Conservation (phyloP, 1,140 invertebrate species). For the Chionoecetes opilio region DNA sequence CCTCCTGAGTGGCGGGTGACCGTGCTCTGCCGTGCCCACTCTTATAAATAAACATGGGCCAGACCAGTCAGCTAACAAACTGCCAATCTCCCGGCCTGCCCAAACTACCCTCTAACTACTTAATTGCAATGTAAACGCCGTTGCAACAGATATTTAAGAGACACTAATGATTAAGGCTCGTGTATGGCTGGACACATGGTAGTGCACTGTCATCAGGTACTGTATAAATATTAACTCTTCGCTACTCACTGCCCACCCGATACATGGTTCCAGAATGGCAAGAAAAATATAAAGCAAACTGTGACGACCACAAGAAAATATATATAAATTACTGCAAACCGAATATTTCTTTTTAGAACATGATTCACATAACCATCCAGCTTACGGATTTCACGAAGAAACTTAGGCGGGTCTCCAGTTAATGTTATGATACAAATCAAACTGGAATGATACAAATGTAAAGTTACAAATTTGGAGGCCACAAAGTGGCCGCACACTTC, state of each 20-base stretch:
- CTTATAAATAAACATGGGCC: slow-evolving; percentile 76
- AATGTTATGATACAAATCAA: neutral
- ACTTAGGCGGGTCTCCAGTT: neutral
- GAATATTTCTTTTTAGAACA: too few species aligned
- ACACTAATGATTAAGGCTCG: slow-evolving; percentile 45
- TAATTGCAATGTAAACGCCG: slow-evolving; percentile 74
- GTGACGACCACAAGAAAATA: too few species aligned
- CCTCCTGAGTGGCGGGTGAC: slow-evolving; percentile 18
- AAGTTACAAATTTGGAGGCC: slow-evolving; percentile 22
- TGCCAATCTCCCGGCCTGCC: slow-evolving; percentile 73
- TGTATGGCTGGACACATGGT: slow-evolving; percentile 33
- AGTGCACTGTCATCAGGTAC: neutral
- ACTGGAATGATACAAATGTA: neutral
- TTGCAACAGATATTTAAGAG: slow-evolving; percentile 66
- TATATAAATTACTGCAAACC: too few species aligned
- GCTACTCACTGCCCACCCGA: neutral
- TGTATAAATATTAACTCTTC: neutral
- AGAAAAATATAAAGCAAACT: too few species aligned
- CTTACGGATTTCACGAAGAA: neutral
- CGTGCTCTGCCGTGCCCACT: slow-evolving; percentile 10
- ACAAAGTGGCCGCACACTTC: neutral
- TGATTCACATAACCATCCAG: too few species aligned
- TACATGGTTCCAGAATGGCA: neutral
- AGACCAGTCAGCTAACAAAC: slow-evolving; percentile 68
- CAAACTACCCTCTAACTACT: slow-evolving; percentile 77